phyloP scores from a whole-genome alignment of 2,113 vertebrate genomes.

The Orientallactaga bullata region DNA sequence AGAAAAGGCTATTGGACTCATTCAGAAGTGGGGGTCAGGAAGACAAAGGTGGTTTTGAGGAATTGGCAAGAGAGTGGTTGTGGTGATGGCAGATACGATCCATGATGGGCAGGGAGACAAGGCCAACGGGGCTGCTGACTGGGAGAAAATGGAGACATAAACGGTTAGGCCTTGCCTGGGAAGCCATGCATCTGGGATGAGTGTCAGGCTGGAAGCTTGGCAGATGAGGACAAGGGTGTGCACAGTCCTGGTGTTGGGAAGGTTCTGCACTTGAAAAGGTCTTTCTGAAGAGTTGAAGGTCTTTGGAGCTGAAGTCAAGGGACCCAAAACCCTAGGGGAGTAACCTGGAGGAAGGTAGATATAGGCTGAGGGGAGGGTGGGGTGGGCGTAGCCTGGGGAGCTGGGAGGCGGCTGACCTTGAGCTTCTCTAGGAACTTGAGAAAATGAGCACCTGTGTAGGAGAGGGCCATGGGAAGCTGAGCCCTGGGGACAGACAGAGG shows the following conservation, averaged over 20 bases:
- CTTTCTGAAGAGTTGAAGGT: not conserved
- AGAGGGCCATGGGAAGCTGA: not conserved
- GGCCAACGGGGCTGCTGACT: not conserved
- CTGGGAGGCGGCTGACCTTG: constrained; percentile 4
- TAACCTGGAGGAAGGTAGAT: not conserved
- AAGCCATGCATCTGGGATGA: not conserved
- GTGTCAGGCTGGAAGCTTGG: not conserved
- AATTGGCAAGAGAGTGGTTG: not conserved
- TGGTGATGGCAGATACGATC: not conserved
- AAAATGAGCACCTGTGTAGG: not conserved
- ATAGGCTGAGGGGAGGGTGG: not conserved
- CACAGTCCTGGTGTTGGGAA: not conserved
- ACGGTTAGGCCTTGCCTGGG: not conserved
- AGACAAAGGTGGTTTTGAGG: not conserved
- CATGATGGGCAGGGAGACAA: not conserved
- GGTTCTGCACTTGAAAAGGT: not conserved
- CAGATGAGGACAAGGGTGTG: not conserved
- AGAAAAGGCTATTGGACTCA: not conserved
- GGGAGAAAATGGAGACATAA: not conserved
- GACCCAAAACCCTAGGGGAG: not conserved
- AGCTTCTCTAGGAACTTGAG: not conserved
- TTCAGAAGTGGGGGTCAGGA: not conserved
- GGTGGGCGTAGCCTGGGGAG: not conserved
- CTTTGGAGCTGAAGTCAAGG: not conserved
- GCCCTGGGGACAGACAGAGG: not conserved